Evolutionary conservation across 2,113 vertebrate species (phyloP).

Genomic region (Chlorodrepanis virens): DNA sequence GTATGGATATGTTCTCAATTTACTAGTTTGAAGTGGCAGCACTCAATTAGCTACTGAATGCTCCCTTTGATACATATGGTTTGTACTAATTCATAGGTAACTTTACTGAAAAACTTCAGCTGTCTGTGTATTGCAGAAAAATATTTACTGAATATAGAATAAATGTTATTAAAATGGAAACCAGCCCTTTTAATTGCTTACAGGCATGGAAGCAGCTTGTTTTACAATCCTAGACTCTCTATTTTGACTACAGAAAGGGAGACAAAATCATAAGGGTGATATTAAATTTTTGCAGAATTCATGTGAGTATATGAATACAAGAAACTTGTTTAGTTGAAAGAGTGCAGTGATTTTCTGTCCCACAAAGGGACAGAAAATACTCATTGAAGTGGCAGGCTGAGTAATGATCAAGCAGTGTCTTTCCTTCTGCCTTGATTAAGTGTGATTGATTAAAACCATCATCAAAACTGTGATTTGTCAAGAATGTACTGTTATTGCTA

Average conservation of each 20-base stretch:
- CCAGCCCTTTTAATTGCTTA: neutral
- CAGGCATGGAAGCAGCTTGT: neutral
- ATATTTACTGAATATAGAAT: neutral
- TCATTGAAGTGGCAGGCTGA: constrained; percentile 57
- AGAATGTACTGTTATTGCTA: neutral
- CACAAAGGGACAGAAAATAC: constrained; percentile 67
- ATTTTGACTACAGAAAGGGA: neutral
- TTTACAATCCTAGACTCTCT: neutral
- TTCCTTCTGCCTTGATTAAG: constrained; percentile 70
- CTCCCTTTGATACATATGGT: neutral
- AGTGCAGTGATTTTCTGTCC: constrained; percentile 78
- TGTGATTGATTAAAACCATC: constrained; percentile 62
- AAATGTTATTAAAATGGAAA: neutral
- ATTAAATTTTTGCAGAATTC: neutral
- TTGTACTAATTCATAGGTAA: neutral
- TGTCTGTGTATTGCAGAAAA: neutral
- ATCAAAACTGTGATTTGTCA: constrained; percentile 72
- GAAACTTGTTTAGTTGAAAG: constrained; percentile 57
- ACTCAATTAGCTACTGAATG: neutral
- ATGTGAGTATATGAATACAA: neutral
- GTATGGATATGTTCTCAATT: neutral
- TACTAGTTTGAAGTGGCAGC: neutral
- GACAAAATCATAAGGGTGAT: neutral
- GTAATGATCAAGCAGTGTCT: constrained; percentile 65
- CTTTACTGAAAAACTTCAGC: neutral